Percentiles rank a stretch among this genome's conserved stretches.
Evolutionary conservation across 2,888 invertebrate species (phyloP).

Genomic region (Drosophila diplacantha): DNA sequence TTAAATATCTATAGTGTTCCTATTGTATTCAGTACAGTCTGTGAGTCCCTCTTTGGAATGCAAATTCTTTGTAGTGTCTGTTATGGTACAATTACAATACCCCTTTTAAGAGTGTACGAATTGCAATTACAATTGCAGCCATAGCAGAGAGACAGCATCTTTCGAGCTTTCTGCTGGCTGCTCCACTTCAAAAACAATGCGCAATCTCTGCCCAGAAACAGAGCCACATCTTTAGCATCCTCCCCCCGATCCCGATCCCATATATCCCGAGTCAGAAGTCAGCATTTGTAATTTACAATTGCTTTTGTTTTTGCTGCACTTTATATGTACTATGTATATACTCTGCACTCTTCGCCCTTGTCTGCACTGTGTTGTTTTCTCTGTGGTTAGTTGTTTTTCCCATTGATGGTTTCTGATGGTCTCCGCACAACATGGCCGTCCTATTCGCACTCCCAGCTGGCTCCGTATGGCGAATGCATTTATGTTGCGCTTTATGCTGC

Average conservation of each 20-base stretch:
- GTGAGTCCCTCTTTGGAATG: neutral
- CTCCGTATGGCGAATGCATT: constrained; percentile 37
- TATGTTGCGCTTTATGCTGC: constrained; percentile 62
- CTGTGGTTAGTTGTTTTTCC: constrained; percentile 67
- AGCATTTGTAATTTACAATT: constrained; percentile 67
- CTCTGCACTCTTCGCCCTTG: constrained; percentile 45
- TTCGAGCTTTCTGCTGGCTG: constrained; percentile 47
- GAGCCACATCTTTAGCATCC: constrained; percentile 28
- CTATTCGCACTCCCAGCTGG: constrained; percentile 35
- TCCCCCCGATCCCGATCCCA: constrained; percentile 9
- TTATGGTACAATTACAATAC: constrained; percentile 4
- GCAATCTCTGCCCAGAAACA: constrained; percentile 54
- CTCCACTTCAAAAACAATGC: constrained; percentile 64
- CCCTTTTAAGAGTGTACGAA: constrained; percentile 15
- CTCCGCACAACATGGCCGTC: constrained; percentile 49
- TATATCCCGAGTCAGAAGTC: constrained; percentile 27
- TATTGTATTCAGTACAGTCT: neutral
- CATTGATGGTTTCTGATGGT: constrained; percentile 69
- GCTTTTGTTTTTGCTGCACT: constrained; percentile 55
- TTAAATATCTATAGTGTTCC: neutral
- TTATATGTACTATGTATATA: constrained; percentile 41
- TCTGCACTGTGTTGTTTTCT: constrained; percentile 41
- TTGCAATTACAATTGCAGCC: constrained; percentile 23
- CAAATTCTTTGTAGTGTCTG: constrained; percentile 6
- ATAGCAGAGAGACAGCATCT: constrained; percentile 30